These are phyloP conservation scores for Plagodis dolabraria DNA, from an alignment of 2,888 invertebrate species.

Conservation along the genomic window DNA sequence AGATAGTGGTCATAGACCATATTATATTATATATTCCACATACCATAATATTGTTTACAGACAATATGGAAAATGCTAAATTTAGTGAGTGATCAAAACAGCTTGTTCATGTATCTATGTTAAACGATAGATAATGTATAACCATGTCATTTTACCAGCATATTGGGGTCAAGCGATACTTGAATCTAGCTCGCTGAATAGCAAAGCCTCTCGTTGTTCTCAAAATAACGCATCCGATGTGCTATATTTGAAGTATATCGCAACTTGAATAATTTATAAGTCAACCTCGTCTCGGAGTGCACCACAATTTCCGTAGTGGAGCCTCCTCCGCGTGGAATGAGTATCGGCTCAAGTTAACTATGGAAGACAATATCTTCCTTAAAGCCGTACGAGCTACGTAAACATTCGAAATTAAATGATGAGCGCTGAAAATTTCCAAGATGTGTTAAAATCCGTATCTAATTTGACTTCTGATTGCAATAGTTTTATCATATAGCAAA, in stretches of 20 bases:
- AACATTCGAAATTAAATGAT: constrained; percentile 11
- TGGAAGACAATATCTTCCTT: constrained; percentile 35
- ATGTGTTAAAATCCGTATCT: too few species aligned
- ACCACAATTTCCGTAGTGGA: constrained; percentile 71
- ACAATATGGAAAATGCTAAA: too few species aligned
- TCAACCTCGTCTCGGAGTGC: constrained; percentile 70
- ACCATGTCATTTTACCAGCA: constrained; percentile 19
- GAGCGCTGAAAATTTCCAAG: not conserved
- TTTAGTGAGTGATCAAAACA: too few species aligned
- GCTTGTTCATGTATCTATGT: not conserved
- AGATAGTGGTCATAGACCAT: too few species aligned
- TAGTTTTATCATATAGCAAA: constrained; percentile 1
- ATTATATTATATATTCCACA: too few species aligned
- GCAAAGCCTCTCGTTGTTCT: constrained; percentile 59
- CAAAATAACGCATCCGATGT: constrained; percentile 74
- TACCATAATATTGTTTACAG: too few species aligned
- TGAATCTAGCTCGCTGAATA: constrained; percentile 45
- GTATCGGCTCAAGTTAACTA: constrained; percentile 56
- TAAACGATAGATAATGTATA: not conserved
- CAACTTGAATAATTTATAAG: constrained; percentile 83
- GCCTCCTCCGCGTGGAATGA: constrained; percentile 57
- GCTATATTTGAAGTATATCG: constrained; percentile 81
- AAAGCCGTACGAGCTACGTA: constrained; percentile 11
- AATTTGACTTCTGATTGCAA: constrained; percentile 6
- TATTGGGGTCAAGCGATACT: constrained; percentile 59